Evolutionary conservation across 2,113 vertebrate genomes (phyloP), one percentile per base, ranked within the genome.

Genomic region (Antennarius striatus): DNA sequence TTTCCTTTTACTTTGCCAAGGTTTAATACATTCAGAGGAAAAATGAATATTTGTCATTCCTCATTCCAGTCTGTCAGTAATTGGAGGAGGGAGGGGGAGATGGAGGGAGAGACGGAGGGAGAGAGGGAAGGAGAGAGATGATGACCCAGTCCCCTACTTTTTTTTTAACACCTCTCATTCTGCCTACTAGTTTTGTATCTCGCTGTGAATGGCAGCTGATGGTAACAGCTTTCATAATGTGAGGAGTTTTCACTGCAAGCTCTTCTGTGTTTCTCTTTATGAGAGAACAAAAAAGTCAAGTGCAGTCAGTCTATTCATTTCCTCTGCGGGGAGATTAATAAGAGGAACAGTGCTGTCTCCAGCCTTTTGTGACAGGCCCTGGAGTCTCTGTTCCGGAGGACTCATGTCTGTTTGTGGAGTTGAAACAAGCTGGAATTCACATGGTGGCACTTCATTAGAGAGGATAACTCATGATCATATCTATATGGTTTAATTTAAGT

Each of bases 211-310:
- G 86, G 85, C 81, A 80, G 85, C 80, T 89, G 85, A 71, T 77
- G 82, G 87, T 86, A 88, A 90, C 84, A 77, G 85, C 81, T 88
- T 90, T 91, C 80, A 82, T 86, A 87, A 86, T 80, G 84, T 75
- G 81, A 52, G 63, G 77, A 70, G 76, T 82, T 82, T 55, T 82
- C 73, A 83, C 80, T 81, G 77, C 64, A 36, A 75, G 70, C 60
- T 73, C 53, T 55, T 79, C 73, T 77, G 70, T 85, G 77, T 79
- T 88, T 84, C 75, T 73, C 72, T 83, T 88, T 78, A 84, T 79
- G 71, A 75, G 72, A 69, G 71, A 81, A 86, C 78, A 85, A 82
- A 84, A 81, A 73, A 64, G 71, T 85, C 17, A 52, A 58, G 67
- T 73, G 63, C 72, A 85, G 80, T 66, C 67, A 75, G 74, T 74